Base-by-base conservation (phyloP, 2,888 invertebrate species). In the Margaritifera margaritifera region DNA sequence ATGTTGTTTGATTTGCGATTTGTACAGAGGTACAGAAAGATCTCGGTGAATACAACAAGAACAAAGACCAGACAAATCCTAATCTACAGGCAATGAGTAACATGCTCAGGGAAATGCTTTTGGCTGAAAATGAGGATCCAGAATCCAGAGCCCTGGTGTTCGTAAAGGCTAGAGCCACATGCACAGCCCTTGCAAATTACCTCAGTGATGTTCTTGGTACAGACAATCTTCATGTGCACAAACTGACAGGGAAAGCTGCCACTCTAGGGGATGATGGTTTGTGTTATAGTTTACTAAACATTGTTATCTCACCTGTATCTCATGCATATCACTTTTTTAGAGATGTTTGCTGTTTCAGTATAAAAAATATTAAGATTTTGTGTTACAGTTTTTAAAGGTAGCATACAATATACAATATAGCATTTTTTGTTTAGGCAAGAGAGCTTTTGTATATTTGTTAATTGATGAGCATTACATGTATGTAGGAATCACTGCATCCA, bases 81-180 rank as follows among this genome's bases (percentile, higher is more conserved):
- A 82, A 84, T 64, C 69, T 84, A 11, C 31, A 60, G 3, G 68
- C 62, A 3, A 58, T 83, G n/a, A 71, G 74, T 15, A 62, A 75
- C 4, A 75, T 64, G 0, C 66, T 83, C 11, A 57, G 59, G 27
- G 59, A 74, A 6, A 67, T 77, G 66, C 66, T 80, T n/a, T 15
- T 42, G 42, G 42, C 2, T 42, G 56, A 69, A 2, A 65, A 64
- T 4, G 69, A 78, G 51, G 74, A 76, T 22, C 69, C 69, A 1
- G 70, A 77, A 19, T 75, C 81, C 1, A 66, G 79, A 27, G 80
- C 77, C 18, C 78, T 84, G 59, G 74, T 83, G 31, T 84, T 84
- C 72, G 83, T 84, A 6, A 74, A 80, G 55, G 80, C 80, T 5
- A 68, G 84, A 51, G 82, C 82, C 11, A 79, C 82, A 2, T 80